These are phyloP conservation scores for Prochilodus magdalenae DNA, from an alignment of 2,113 vertebrate species.

Conservation along the genomic window DNA sequence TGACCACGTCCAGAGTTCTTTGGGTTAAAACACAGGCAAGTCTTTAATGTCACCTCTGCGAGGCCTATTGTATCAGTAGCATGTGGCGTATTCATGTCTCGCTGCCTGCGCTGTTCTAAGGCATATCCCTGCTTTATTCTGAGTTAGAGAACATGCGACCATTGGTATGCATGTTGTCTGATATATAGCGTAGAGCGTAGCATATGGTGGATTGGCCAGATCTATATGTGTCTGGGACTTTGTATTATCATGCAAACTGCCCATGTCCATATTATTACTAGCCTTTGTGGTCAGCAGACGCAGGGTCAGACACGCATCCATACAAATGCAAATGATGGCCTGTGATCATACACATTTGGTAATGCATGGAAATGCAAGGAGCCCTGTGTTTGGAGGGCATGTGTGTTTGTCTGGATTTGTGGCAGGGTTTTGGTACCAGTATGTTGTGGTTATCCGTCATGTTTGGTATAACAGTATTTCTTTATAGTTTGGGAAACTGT, in stretches of 20 bases:
- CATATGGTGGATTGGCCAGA: constrained; percentile 43
- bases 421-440: not conserved
- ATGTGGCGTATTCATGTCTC: not conserved
- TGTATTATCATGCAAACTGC: constrained; percentile 53
- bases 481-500: too few species aligned
- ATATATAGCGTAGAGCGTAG: not conserved
- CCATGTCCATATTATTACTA: constrained; percentile 34
- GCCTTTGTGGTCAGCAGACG: constrained; percentile 40
- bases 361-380: constrained; percentile 5
- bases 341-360: constrained; percentile 38
- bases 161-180: constrained; percentile 18
- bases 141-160: not conserved
- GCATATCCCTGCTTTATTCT: not conserved
- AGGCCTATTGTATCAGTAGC: not conserved
- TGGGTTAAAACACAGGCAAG: too few species aligned
- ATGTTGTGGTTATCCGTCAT: too few species aligned
- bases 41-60: too few species aligned
- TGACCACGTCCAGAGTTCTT: too few species aligned
- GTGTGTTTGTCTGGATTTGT: not conserved
- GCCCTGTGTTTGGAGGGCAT: not conserved
- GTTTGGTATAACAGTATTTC: too few species aligned
- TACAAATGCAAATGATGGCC: constrained; percentile 49
- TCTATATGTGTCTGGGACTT: constrained; percentile 32
- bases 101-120: not conserved
- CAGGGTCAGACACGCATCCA: constrained; percentile 30